A percentile compares a stretch with the other conserved stretches of the same genome.
These are phyloP conservation scores for Xestia ashworthii DNA, from an alignment of 2,888 invertebrate genomes.

Conservation along the genomic window DNA sequence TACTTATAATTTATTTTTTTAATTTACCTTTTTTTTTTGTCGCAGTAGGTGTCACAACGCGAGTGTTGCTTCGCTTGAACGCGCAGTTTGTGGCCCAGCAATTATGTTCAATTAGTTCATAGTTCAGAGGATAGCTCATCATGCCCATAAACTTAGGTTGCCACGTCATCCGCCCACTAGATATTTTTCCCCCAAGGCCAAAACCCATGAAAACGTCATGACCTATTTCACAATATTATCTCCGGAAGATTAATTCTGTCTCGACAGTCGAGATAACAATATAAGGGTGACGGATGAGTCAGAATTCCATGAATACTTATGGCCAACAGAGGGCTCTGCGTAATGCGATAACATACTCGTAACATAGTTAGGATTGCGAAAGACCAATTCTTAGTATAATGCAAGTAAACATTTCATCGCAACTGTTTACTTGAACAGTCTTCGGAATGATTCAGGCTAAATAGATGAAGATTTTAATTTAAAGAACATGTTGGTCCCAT, in stretches of 20 bases:
- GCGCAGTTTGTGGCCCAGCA: neutral
- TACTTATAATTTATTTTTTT: too few species aligned
- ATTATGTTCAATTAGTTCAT: neutral
- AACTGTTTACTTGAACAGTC: neutral
- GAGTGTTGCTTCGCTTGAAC: neutral
- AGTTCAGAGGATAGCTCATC: neutral
- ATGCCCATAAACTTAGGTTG: neutral
- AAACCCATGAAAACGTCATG: conserved; percentile 29
- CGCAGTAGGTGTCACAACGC: neutral
- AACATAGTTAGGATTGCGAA: conserved; percentile 14
- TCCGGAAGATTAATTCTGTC: conserved; percentile 22
- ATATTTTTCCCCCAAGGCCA: neutral
- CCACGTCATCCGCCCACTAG: conserved; percentile 9
- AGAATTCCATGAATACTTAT: conserved; percentile 27
- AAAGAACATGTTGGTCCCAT: conserved; percentile 23
- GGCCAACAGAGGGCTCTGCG: conserved; percentile 21
- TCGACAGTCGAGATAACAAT: conserved; percentile 37
- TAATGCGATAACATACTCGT: conserved; percentile 31
- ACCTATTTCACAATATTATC: conserved; percentile 55
- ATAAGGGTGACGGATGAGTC: conserved; percentile 32
- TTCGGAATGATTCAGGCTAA: neutral
- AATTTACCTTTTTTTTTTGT: too few species aligned
- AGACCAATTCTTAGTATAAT: neutral
- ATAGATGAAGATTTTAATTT: neutral
- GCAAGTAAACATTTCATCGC: neutral